phyloP scores from a whole-genome alignment of 2,888 invertebrate genomes.

The Rambutsinella grinnellia region DNA sequence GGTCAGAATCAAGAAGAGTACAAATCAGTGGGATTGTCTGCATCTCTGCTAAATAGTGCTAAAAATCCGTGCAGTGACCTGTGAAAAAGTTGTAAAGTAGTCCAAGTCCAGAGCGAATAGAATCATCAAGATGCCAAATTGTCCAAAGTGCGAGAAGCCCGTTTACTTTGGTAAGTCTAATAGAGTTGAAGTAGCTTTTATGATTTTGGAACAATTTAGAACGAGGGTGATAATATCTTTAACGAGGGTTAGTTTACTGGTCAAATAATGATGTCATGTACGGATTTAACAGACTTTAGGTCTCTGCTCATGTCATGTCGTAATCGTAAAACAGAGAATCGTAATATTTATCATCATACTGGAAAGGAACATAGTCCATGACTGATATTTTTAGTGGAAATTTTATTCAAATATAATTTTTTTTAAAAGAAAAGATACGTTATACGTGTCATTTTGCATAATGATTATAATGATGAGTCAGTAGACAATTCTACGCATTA shows the following conservation, averaged over 20 bases:
- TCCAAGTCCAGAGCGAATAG: not conserved
- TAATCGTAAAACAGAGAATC: not conserved
- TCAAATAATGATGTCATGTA: not conserved
- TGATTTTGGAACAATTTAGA: not conserved
- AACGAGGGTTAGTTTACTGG: not conserved
- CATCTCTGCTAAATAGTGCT: constrained; percentile 11
- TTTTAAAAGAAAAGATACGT: not conserved
- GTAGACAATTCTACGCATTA: no score
- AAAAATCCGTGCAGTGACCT: constrained; percentile 20
- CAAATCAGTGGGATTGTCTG: constrained; percentile 8
- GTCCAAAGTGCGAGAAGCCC: constrained; percentile 68
- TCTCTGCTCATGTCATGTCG: not conserved
- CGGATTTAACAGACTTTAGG: not conserved
- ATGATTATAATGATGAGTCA: no score
- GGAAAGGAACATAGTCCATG: not conserved
- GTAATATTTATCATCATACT: not conserved
- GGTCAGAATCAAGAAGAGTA: not conserved
- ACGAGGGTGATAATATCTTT: not conserved
- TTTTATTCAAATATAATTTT: not conserved
- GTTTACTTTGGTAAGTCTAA: constrained; percentile 68
- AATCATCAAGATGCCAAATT: constrained; percentile 67
- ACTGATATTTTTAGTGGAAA: not conserved
- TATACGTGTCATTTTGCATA: not conserved
- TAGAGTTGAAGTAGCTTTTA: not conserved
- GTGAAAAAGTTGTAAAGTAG: not conserved